Percentiles rank a stretch among this genome's conserved stretches.
Evolutionary conservation across 2,888 invertebrate genomes (phyloP).

Genomic region (Apantesis nais): DNA sequence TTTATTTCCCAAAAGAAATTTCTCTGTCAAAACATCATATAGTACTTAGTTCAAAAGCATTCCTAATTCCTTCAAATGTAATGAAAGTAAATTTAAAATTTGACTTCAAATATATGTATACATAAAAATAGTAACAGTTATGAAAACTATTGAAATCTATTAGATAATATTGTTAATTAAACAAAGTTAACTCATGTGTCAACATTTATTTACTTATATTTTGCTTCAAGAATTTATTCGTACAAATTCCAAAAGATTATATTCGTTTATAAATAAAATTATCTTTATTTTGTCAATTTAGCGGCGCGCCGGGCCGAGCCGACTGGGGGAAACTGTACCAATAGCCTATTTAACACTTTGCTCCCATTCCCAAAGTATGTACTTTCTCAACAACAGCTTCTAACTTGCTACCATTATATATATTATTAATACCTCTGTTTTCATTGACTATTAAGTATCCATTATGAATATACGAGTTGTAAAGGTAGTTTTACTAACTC

Average conservation of each 20-base stretch:
- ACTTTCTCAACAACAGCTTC: background rate
- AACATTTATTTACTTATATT: background rate
- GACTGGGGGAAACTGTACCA: background rate
- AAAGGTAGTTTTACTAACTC: no score
- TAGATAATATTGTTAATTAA: background rate
- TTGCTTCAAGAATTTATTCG: background rate
- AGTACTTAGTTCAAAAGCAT: background rate
- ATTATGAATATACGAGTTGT: no score
- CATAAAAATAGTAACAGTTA: background rate
- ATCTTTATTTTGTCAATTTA: slow-evolving; percentile 10
- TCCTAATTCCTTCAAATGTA: background rate
- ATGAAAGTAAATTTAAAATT: background rate
- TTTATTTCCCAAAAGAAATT: background rate
- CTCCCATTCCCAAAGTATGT: slow-evolving; percentile 1
- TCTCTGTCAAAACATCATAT: background rate
- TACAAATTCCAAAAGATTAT: slow-evolving; percentile 11
- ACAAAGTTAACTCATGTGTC: background rate
- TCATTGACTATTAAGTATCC: background rate
- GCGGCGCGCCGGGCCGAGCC: background rate
- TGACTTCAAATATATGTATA: no score
- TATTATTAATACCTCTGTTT: background rate
- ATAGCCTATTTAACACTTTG: slow-evolving; percentile 9
- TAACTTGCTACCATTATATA: background rate
- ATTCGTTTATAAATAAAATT: slow-evolving; percentile 14
- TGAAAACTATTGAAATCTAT: background rate